Base-by-base conservation (phyloP, 2,113 vertebrate species). In the Phyllostomus hastatus region DNA sequence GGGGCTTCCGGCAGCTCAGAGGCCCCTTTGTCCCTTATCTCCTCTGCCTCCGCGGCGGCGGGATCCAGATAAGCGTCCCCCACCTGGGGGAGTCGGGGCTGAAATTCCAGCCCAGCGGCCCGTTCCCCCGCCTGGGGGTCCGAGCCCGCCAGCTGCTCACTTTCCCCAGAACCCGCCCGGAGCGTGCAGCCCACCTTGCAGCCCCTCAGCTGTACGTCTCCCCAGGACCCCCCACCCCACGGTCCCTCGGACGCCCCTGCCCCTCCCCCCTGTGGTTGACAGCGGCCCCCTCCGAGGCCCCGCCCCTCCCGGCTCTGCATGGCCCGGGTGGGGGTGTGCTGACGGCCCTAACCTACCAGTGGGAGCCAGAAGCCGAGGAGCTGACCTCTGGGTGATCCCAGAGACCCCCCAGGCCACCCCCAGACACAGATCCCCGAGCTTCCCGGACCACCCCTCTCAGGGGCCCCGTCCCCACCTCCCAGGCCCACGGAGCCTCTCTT, bases 21-120 rank as follows among this genome's bases (percentile, higher is more conserved):
- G 97, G 93, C 82, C 94, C 87, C 93, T 97, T 96, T 97, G 97
- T 96, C 86, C 85, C 86, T 97, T 96, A 96, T 97, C 97, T 88
- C 64, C 75, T 59, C 86, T 52, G 78, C 91, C 72, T 97, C 73
- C 83, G 86, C 52, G 83, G 96, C 96, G 91, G 88, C 93, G 70
- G 86, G 15, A 9, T 64, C 67, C 82, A 94, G 96, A 98, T 96
- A 97, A 98, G 95, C 93, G 83, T 86, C 95, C 96, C 50, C 50
- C 50, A 52, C 50, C 50, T 52, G 50, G 50, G 50, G 50, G 50
- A 52, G 38, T 80, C 1, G 52, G 82, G 93, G 89, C 96, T 97
- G 97, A 97, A 98, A 97, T 97, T 98, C 97, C 97, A 98, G 94
- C 91, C 97, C 50, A 8, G 90, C 64, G 46, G 91, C 86, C 89